Base-by-base conservation (phyloP, 2,888 invertebrate genomes). In the Mythimna lalbum region DNA sequence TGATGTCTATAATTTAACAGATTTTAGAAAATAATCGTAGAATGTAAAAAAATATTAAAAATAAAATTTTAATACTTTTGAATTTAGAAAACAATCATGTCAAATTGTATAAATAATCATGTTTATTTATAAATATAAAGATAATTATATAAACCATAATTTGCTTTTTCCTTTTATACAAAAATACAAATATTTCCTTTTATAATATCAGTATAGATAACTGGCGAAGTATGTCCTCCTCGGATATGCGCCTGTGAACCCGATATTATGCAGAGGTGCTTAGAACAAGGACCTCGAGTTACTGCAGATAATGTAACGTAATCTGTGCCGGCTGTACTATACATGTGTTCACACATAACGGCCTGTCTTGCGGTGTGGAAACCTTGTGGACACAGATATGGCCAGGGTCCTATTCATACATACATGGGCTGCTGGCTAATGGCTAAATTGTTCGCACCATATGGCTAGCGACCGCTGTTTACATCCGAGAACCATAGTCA, bases 381-480 rank as follows among this genome's bases (percentile, higher is more conserved):
- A 61, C 79, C 81, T 80, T 80, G 79, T n/a, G 49, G 3, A 31
- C 73, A 52, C 69, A 31, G 68, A 80, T 80, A 80, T 65, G 81
- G 69, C 57, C 66, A 39, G 33, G 23, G 59, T 69, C 56, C 65
- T 71, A 63, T 57, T 33, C 27, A 63, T 52, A 52, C 39, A 10
- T 55, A 66, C 2, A 74, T 77, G 74, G 79, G 31, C 12, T 14
- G 76, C 55, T 36, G n/a, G 21, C 36, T 50, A 49, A 64, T 65
- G 14, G 43, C 47, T 62, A 61, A 53, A 76, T 72, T 67, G 64
- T 62, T 59, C 21, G 49, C 31, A 19, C 59, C 70, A 80, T 80
- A 80, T 80, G 77, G 75, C 23, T 23, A 19, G 39, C 60, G 19
- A 10, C 14, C 23, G 21, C 27, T 27, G 21, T 36, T 36, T 1